Conservation (phyloP, 2,797 vertebrate species). For the Enteromius anoplus region DNA sequence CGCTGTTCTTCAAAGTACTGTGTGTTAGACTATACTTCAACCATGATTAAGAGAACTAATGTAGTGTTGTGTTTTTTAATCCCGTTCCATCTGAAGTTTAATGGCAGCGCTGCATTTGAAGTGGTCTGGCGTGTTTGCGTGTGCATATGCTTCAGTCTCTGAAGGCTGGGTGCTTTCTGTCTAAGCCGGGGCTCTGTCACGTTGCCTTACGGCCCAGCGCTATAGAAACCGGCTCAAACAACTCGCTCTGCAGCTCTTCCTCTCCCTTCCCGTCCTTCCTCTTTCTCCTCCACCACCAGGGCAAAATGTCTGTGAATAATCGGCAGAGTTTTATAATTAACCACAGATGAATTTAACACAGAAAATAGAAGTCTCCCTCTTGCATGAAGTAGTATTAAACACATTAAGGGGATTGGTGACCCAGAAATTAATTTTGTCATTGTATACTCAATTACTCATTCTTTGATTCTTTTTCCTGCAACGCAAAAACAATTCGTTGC, state of each 20-base stretch:
- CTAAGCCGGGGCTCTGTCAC: slow-evolving; percentile 63
- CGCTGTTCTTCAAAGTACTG: background rate
- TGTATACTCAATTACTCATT: background rate
- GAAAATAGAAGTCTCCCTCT: slow-evolving; percentile 45
- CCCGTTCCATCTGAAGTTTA: slow-evolving; percentile 12
- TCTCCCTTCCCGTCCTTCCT: slow-evolving; percentile 36
- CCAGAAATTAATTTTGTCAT: background rate
- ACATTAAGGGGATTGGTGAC: background rate
- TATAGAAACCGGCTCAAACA: slow-evolving; percentile 72
- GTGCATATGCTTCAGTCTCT: slow-evolving; percentile 8
- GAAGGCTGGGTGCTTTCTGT: slow-evolving; percentile 62
- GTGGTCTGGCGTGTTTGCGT: slow-evolving; percentile 32
- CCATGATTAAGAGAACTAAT: slow-evolving; percentile 3
- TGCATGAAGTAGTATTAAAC: background rate
- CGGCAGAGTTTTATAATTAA: slow-evolving; percentile 70
- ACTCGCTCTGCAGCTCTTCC: slow-evolving; percentile 46
- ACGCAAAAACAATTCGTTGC: background rate
- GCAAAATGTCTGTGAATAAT: slow-evolving; percentile 54
- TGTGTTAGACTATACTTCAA: background rate
- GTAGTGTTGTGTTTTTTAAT: slow-evolving; percentile 14
- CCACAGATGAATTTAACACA: slow-evolving; percentile 63
- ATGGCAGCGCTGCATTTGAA: background rate
- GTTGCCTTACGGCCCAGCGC: slow-evolving; percentile 52
- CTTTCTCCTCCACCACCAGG: slow-evolving; percentile 13
- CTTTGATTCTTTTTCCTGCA: background rate